Percentiles rank a stretch among this genome's conserved stretches.
These are phyloP conservation scores for Drosophila athabasca DNA, from an alignment of 1,140 invertebrate species.

Conservation along the genomic window DNA sequence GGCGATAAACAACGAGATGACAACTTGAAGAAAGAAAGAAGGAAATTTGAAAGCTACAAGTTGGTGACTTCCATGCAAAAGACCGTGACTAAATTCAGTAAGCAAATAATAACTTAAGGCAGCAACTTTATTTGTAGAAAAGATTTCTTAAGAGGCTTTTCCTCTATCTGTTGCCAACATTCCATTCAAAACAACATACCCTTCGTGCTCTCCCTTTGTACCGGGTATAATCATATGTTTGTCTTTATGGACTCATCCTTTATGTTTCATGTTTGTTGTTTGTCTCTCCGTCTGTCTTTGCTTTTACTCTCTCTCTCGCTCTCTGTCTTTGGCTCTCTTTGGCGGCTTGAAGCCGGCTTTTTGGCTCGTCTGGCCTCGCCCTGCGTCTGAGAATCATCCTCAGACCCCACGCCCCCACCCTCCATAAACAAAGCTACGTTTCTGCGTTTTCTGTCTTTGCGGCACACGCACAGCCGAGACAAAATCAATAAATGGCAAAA, in stretches of 20 bases:
- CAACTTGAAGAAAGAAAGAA: too few species aligned
- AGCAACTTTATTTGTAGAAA: too few species aligned
- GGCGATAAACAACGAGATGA: too few species aligned
- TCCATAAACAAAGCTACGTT: slow-evolving; percentile 45
- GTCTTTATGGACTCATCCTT: slow-evolving; percentile 37
- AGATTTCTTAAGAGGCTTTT: too few species aligned
- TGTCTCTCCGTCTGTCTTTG: slow-evolving; percentile 29
- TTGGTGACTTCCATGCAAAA: too few species aligned
- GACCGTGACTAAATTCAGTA: too few species aligned
- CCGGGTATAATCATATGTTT: slow-evolving; percentile 55
- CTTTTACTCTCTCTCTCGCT: slow-evolving; percentile 3
- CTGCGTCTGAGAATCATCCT: slow-evolving; percentile 12
- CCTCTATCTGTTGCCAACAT: not conserved
- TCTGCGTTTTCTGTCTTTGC: slow-evolving; percentile 54
- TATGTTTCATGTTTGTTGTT: slow-evolving; percentile 41
- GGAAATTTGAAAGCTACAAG: too few species aligned
- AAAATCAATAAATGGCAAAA: slow-evolving; percentile 73
- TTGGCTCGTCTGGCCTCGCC: slow-evolving; percentile 42
- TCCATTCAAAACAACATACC: slow-evolving; percentile 4
- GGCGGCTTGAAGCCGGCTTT: slow-evolving; percentile 60
- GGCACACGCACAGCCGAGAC: slow-evolving; percentile 12
- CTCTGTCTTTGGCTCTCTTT: slow-evolving; percentile 30
- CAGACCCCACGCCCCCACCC: slow-evolving; percentile 38
- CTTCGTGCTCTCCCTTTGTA: not conserved
- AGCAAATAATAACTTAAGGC: too few species aligned